Conservation (phyloP, 2,888 invertebrate genomes). For the Octonoba sinensis region DNA sequence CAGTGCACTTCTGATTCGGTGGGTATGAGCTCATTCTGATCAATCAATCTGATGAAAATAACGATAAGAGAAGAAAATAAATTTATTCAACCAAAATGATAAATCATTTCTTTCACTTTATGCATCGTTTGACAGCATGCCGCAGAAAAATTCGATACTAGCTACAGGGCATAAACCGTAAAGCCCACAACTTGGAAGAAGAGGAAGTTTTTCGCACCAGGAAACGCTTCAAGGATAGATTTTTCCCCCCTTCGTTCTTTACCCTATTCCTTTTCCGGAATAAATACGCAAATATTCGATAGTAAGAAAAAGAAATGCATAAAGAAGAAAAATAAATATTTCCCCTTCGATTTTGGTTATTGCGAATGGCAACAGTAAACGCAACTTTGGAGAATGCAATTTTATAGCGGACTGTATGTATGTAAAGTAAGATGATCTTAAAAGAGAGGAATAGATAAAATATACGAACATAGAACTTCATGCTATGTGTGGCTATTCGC, state of each 20-base stretch:
- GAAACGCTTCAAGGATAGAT: conserved; percentile 39
- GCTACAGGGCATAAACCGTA: conserved; percentile 36
- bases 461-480: conserved; percentile 1
- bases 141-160: conserved; percentile 41
- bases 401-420: conserved; percentile 22
- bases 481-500: conserved; percentile 1
- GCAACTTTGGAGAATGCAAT: conserved; percentile 27
- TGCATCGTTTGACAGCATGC: conserved; percentile 25
- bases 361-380: conserved; percentile 54
- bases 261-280: conserved; percentile 30
- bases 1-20: conserved; percentile 13
- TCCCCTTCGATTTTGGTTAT: conserved; percentile 51
- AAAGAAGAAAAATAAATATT: conserved; percentile 53
- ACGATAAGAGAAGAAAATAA: conserved; percentile 41
- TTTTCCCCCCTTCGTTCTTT: conserved; percentile 13
- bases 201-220: conserved; percentile 40
- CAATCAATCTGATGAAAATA: conserved; percentile 50
- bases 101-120: conserved; percentile 51
- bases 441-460: conserved; percentile 21
- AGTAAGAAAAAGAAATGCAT: conserved; percentile 12
- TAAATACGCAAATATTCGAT: conserved; percentile 52
- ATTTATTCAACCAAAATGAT: conserved; percentile 58
- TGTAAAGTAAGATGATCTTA: conserved; percentile 19
- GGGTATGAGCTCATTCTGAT: conserved; percentile 19
- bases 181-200: conserved; percentile 36